Evolutionary conservation across 2,797 vertebrate species (phyloP), one percentile per base, ranked within the genome.

Genomic region (Malacoraja senta): DNA sequence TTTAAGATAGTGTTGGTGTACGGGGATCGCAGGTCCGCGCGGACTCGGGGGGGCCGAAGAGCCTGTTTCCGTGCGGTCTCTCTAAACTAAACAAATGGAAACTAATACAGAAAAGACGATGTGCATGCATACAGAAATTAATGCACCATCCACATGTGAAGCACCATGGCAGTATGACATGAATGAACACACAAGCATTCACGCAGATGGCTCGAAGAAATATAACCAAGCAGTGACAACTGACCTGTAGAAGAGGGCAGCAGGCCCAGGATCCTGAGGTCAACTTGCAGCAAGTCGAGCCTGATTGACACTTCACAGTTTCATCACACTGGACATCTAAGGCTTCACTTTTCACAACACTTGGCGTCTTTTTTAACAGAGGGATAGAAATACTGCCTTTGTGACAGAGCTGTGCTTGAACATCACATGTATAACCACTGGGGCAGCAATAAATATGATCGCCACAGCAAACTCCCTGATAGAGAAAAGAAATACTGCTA

Each of bases 401-500:
- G 71, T 10, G 0, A 83, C 97, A 97, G 63, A 93, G 95, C 1
- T 91, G 10, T 24, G 94, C 97, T 29, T 86, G 83, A 93, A 97
- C 94, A 95, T 98, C 97, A 0, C 98, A 98, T 4, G 95, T 0
- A 0, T 96, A 97, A 94, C 94, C 95, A 0, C 97, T 95, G 0
- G 98, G 98, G 81, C 98, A 98, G 95, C 98, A 98, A 95, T 98
- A 98, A 72, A 96, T 93, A 94, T 96, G 96, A 21, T 99, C 98
- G 0, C 96, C 93, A 94, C 98, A 98, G 94, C 98, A 99, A 93
- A 97, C 96, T 0, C 71, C 71, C 21, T 74, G 71, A 74, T 68
- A 74, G 21, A 74, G 71, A 74, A 74, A 74, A 71, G 68, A 71
- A 74, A 74, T 21, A 7, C 21, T 74, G 19, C 71, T 74, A 21